A percentile compares a stretch with the other conserved stretches of the same genome.
Evolutionary conservation across 2,888 invertebrate genomes (phyloP).

Genomic region (Drosophila helvetica): DNA sequence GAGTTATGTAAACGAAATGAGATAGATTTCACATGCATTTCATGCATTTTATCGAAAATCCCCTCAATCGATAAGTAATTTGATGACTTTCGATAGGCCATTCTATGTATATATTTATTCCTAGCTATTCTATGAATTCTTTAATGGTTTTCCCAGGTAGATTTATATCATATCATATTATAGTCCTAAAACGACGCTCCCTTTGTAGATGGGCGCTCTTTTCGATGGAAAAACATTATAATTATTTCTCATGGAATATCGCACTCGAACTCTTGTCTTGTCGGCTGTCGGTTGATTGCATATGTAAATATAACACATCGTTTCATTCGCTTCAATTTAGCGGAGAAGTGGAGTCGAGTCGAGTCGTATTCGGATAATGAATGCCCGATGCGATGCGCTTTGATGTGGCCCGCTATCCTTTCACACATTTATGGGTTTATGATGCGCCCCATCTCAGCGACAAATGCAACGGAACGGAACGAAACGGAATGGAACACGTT

Average conservation of each 20-base stretch:
- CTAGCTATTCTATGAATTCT: neutral
- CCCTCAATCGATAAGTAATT: too few species aligned
- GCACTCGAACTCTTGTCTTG: neutral
- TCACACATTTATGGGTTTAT: conserved; percentile 76
- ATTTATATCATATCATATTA: neutral
- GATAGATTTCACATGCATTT: too few species aligned
- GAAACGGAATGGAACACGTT: conserved; percentile 23
- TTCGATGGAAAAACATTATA: neutral
- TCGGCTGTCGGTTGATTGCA: neutral
- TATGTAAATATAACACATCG: conserved; percentile 21
- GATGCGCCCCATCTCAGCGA: conserved; percentile 68
- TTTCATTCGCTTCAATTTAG: conserved; percentile 12
- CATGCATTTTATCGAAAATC: too few species aligned
- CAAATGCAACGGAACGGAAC: conserved; percentile 46
- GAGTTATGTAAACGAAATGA: too few species aligned
- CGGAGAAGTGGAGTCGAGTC: neutral
- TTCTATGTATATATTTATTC: too few species aligned
- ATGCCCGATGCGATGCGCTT: conserved; percentile 36
- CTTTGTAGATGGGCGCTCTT: neutral
- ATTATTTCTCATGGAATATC: neutral
- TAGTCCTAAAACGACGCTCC: neutral
- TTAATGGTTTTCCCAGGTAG: neutral
- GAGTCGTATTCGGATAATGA: neutral
- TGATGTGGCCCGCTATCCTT: conserved; percentile 67
- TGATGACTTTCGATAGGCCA: too few species aligned